Evolutionary conservation across 2,888 invertebrate genomes (phyloP), one percentile per base, ranked within the genome.

Genomic region (Glaucopsyche alexis): DNA sequence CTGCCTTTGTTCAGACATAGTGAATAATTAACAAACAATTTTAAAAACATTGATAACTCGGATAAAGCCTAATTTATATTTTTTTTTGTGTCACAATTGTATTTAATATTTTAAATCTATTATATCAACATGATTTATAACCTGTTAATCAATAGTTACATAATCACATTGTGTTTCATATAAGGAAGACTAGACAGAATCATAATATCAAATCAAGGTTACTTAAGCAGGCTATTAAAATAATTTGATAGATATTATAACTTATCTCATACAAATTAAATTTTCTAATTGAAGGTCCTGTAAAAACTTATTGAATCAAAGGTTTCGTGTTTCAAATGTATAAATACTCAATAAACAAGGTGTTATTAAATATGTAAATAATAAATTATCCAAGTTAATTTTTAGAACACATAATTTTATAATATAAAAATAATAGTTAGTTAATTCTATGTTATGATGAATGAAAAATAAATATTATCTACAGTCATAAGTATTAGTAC

Each of bases 101-200:
- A 52, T 19, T 55, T 29, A 38, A 60, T 60, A 60, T 60, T 65
- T 49, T 29, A 55, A 72, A 75, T 52, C n/a, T n/a, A 55, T 71
- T 47, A 72, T 40, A 45, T 69, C 0, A 16, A 45, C 16, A 47
- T 69, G 29, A 29, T n/a, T 69, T 47, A 16, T 50, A 45, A 67
- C 45, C 16, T 67, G n/a, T 42, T 67, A 67, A 67, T 67, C 19
- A 67, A 45, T 29, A 7, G 13, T 60, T 29, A 60, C 60, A 60
- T 60, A 60, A 60, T 60, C 60, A 60, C 60, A 38, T 60, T 60
- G 29, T 60, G 60, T 60, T 38, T 60, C 60, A 60, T 60, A 60
- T 29, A 60, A 60, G 60, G 60, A 60, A 60, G 29, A 60, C 60
- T 60, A 60, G 60, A 60, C 29, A 60, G 60, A 38, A 29, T 14